Evolutionary conservation across 2,888 invertebrate species (phyloP).

Genomic region (Alloplasta piceator): DNA sequence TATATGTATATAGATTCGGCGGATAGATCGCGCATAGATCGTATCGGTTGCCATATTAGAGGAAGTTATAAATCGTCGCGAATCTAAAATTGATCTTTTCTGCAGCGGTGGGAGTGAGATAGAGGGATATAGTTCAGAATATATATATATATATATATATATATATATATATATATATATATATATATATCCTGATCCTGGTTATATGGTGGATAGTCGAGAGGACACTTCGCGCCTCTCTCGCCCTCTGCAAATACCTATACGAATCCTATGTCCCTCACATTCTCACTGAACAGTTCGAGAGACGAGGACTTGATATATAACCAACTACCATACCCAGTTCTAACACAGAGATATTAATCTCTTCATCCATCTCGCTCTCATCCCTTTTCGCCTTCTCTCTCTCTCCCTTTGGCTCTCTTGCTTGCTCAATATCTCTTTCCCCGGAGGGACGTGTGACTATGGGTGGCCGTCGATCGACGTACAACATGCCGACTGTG

Average conservation of each 20-base stretch:
- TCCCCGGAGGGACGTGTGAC: constrained; percentile 30
- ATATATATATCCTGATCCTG: too few relatives aligned
- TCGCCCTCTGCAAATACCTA: constrained; percentile 25
- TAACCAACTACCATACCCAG: constrained; percentile 40
- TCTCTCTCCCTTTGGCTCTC: constrained; percentile 17
- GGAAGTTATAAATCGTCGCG: constrained; percentile 83
- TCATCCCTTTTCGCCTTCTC: constrained; percentile 47
- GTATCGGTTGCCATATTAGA: constrained; percentile 82
- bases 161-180: too few relatives aligned
- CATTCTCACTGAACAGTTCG: constrained; percentile 51
- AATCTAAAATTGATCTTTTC: constrained; percentile 84
- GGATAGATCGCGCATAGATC: constrained; percentile 69
- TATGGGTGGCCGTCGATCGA: constrained; percentile 61
- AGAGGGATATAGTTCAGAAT: constrained; percentile 57
- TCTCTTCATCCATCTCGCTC: constrained; percentile 63
- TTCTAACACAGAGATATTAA: constrained; percentile 65
- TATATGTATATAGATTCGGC: too few relatives aligned
- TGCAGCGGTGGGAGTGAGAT: constrained; percentile 67
- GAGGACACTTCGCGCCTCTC: constrained; percentile 69
- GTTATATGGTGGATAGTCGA: constrained; percentile 19
- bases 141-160: too few relatives aligned
- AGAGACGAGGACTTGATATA: constrained; percentile 47
- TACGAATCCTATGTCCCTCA: constrained; percentile 30
- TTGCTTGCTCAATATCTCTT: constrained; percentile 11
- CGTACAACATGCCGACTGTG: constrained; percentile 54